phyloP scores from a whole-genome alignment of 2,797 vertebrate genomes.

The Phalloptychus januarius region DNA sequence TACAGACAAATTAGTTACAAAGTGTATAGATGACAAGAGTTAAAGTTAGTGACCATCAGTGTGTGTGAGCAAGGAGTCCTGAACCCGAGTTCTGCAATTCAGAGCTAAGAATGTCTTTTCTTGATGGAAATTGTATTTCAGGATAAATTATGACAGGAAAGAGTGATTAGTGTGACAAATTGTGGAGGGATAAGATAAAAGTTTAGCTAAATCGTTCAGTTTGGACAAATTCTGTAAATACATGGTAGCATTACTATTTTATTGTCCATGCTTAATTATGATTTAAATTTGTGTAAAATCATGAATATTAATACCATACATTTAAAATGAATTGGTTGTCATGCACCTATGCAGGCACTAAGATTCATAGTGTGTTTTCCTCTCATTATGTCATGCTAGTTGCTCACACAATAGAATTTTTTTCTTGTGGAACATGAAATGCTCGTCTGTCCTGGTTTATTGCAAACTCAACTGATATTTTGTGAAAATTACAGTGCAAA shows the following conservation, averaged over 20 bases:
- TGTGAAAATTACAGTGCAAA: slow-evolving; percentile 44
- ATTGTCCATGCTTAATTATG: background rate
- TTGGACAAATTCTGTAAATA: background rate
- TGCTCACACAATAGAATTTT: slow-evolving; percentile 5
- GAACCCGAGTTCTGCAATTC: background rate
- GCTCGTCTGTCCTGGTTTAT: slow-evolving; percentile 21
- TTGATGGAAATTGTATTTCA: background rate
- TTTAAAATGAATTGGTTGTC: background rate
- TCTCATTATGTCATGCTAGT: background rate
- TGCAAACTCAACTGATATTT: slow-evolving; percentile 47
- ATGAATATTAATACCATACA: background rate
- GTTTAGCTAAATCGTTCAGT: background rate
- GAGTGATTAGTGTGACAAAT: background rate
- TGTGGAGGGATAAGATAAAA: background rate
- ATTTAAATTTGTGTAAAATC: background rate
- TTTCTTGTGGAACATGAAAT: background rate
- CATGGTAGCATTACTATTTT: background rate
- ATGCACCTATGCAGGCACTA: slow-evolving; percentile 4
- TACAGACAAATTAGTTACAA: background rate
- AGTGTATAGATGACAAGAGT: too few species aligned
- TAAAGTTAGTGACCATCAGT: background rate
- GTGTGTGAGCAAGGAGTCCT: background rate
- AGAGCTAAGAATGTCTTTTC: background rate
- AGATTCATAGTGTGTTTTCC: background rate
- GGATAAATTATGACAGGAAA: background rate